Base-by-base conservation (phyloP, 2,113 vertebrate species). In the Heteronetta atricapilla region DNA sequence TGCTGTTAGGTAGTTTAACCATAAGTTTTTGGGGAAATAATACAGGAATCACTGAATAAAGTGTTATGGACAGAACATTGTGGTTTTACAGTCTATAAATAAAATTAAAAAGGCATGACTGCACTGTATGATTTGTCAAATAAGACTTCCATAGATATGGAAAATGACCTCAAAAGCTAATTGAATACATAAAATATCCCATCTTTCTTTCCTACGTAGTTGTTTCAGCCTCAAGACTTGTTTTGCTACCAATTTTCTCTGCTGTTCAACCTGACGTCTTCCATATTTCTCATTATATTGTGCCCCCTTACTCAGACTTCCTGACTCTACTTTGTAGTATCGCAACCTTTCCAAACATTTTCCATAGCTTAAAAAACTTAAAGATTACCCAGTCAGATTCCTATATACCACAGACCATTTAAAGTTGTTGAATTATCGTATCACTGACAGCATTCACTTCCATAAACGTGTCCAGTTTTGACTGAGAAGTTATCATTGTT, bases 121-220 rank as follows among this genome's bases (percentile, higher is more conserved):
- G 4, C 9, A 31, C 20, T 36, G 46, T 56, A 25, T 55, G 25
- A 56, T 67, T 86, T 88, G 22, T 77, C 42, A 86, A 81, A 84
- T 0, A 3, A 74, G 48, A 72, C 56, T 50, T 53, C 40, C 52
- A 44, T 34, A 66, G 19, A 48, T 78, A 78, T 1, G 26, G 62
- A 90, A 94, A 79, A 83, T 76, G 53, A 86, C 62, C 82, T 64
- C 80, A 87, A 75, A 81, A 90, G 64, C 34, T 88, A 88, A 93
- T 55, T 75, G 52, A 10, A 93, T 75, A 8, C 10, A 29, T 64
- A 72, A 88, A 93, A 72, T 33, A 64, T 25, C 36, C 25, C 36
- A 63, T 25, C 36, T 63, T 38, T 11, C 36, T 63, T 38, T 11
- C 60, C 29, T 36, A 34, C 2, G 2, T 28, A 3, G 8, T 42